phyloP scores from a whole-genome alignment of 1,140 invertebrate genomes.

The Eurosta solidaginis region DNA sequence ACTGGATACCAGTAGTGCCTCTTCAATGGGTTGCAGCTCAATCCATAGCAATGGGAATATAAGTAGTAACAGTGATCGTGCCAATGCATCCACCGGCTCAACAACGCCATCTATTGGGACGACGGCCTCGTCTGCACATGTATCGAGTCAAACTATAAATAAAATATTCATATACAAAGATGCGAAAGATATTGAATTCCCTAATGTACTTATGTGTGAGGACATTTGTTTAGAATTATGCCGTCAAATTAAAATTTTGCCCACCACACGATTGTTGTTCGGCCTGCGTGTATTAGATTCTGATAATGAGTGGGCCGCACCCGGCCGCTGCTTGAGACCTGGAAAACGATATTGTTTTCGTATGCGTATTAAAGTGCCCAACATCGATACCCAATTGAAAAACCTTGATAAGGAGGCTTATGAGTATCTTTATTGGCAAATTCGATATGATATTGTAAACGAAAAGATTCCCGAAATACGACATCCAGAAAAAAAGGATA shows the following conservation, averaged over 20 bases:
- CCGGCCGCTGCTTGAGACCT: conserved; percentile 62
- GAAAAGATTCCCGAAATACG: conserved; percentile 78
- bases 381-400: conserved; percentile 66
- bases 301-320: conserved; percentile 70
- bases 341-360: conserved; percentile 72
- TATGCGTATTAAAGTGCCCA: conserved; percentile 73
- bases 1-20: conserved; percentile 25
- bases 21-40: conserved; percentile 22
- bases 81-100: background rate
- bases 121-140: background rate
- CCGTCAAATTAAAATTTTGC: conserved; percentile 71
- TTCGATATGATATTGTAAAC: conserved; percentile 75
- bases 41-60: conserved; percentile 17
- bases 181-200: background rate
- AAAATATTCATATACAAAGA: conserved; percentile 8
- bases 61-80: background rate
- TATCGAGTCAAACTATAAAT: background rate
- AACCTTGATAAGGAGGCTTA: conserved; percentile 74
- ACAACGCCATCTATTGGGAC: background rate
- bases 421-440: conserved; percentile 86
- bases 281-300: conserved; percentile 67
- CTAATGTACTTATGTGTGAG: conserved; percentile 60
- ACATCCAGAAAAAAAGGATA: conserved; percentile 74
- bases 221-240: conserved; percentile 74
- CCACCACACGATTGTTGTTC: conserved; percentile 78